A percentile compares a stretch with the other conserved stretches of the same genome.
Conservation (phyloP, 1,140 invertebrate species). For the Dufourea novaeangliae region DNA sequence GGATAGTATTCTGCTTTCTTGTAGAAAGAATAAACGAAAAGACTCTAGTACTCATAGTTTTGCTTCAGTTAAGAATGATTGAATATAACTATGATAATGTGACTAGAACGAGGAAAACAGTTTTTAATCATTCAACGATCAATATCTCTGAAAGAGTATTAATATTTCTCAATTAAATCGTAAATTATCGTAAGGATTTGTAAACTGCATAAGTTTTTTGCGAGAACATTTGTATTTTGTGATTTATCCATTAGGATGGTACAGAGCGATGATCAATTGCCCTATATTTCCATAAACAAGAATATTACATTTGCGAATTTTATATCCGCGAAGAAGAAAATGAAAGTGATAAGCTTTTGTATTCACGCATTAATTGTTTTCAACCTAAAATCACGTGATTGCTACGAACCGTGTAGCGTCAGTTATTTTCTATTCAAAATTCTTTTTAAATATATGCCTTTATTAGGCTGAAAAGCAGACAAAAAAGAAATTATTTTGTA, state of each 20-base stretch:
- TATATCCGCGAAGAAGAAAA: conserved; percentile 30
- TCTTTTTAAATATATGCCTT: conserved; percentile 29
- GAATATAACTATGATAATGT: conserved; percentile 41
- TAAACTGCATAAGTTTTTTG: conserved; percentile 21
- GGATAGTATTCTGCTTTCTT: conserved; percentile 48
- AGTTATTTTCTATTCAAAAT: conserved; percentile 42
- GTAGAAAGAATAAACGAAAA: conserved; percentile 44
- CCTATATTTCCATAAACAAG: conserved; percentile 10
- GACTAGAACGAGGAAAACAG: conserved; percentile 3
- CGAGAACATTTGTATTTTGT: conserved; percentile 25
- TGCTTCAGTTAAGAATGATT: conserved; percentile 35
- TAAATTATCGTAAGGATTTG: conserved; percentile 21
- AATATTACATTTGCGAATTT: conserved; percentile 39
- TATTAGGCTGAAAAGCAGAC: conserved; percentile 32
- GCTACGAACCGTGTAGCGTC: not conserved
- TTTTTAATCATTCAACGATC: conserved; percentile 34
- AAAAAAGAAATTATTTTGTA: conserved; percentile 59
- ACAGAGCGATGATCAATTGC: conserved; percentile 9
- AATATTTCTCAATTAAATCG: conserved; percentile 32
- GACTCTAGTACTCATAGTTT: conserved; percentile 31
- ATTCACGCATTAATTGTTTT: conserved; percentile 40
- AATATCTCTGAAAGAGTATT: conserved; percentile 18
- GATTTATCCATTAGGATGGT: conserved; percentile 22
- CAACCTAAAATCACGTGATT: conserved; percentile 3
- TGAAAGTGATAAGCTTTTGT: conserved; percentile 28